Evolutionary conservation across 2,113 vertebrate genomes (phyloP), one percentile per base, ranked within the genome.

Genomic region (Globicephala melas): DNA sequence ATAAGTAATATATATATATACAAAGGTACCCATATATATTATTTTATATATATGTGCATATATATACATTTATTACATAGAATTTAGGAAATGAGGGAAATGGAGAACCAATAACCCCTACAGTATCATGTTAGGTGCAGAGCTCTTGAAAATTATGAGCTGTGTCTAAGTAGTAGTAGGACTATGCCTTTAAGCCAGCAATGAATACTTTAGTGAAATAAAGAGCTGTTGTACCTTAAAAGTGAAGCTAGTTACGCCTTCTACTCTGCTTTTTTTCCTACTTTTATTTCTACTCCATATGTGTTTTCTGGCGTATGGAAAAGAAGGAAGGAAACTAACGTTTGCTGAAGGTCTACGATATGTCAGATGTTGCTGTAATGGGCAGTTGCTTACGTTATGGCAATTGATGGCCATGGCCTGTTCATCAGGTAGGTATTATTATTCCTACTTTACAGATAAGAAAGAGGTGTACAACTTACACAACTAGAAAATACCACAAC

Each of bases 61-160:
- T 25, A 63, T 14, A 21, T 8, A 63, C 21, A 58, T 65, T n/a
- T 47, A 68, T 47, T 77, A 25, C 13, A 68, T 23, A 14, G 41
- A 33, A 38, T 55, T 82, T 60, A 87, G 47, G 28, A 95, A 86
- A 81, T 67, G 20, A 89, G 62, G 23, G 62, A 70, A 62, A 33
- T 73, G 20, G 21, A 81, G 28, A 94, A 73, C 31, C 47, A 77
- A 71, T 41, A 38, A 41, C 21, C 6, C 31, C 31, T 28, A 36
- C 1, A 58, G 26, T 25, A 17, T 15, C 18, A 58, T 58, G 17
- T 0, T 47, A 60, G 31, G 50, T 26, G 1, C n/a, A 65, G 20
- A 93, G 60, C 25, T 87, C 36, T 93, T 92, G 31, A 89, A 94
- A 96, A 84, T 81, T 70, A 81, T n/a, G 20, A 95, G 47, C 53